Percentiles rank a stretch among this genome's conserved stretches.
Conservation (phyloP, 2,888 invertebrate species). For the Alviniconcha strummeri region DNA sequence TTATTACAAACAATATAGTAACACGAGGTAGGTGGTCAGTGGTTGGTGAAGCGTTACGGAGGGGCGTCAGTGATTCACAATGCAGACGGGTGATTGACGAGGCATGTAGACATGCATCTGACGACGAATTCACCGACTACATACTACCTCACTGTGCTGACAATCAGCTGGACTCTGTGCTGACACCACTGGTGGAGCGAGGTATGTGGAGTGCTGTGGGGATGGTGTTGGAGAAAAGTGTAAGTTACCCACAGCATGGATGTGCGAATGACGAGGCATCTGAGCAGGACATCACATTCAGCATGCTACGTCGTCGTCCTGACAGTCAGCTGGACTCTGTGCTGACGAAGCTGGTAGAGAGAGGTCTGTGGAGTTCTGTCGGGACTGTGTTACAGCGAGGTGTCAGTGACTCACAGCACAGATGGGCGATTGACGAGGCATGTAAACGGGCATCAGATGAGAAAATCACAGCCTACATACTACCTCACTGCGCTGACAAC, state of each 20-base stretch:
- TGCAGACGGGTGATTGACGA: not conserved
- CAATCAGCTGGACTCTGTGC: no score
- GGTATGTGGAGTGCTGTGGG: not conserved
- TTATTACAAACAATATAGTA: not conserved
- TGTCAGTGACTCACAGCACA: not conserved
- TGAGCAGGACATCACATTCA: no score
- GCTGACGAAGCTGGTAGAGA: not conserved
- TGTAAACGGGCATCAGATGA: not conserved
- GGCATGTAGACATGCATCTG: not conserved
- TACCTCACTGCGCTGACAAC: not conserved
- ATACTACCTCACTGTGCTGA: not conserved
- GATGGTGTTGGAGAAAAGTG: not conserved
- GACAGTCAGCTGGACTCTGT: not conserved
- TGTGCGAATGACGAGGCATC: no score
- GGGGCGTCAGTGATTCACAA: not conserved
- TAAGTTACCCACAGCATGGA: no score
- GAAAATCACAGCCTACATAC: not conserved
- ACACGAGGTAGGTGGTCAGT: not conserved
- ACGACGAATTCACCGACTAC: not conserved
- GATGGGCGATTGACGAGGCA: not conserved
- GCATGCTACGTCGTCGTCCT: no score
- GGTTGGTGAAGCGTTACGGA: no score
- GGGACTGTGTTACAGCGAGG: no score
- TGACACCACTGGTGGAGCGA: no score
- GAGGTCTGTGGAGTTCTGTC: constrained; percentile 5